Evolutionary conservation across 1,140 invertebrate species (phyloP).

Genomic region (Mercenaria mercenaria): DNA sequence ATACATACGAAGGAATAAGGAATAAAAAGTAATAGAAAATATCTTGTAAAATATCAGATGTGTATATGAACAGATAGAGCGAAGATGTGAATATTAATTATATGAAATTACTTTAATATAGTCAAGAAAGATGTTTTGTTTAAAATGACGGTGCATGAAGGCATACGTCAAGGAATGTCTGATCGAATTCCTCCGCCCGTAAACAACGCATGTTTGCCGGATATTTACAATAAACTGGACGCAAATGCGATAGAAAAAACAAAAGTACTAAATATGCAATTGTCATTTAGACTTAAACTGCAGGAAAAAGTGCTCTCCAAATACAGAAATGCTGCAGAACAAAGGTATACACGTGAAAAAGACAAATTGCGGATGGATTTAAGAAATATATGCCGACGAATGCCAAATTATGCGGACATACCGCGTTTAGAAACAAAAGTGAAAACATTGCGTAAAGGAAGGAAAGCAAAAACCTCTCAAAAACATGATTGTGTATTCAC

Average conservation of each 20-base stretch:
- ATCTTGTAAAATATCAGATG: too few relatives aligned
- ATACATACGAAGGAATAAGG: too few relatives aligned
- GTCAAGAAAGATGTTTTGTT: not conserved
- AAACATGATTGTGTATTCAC: slow-evolving; percentile 61
- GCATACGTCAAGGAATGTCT: not conserved
- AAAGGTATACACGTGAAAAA: slow-evolving; percentile 67
- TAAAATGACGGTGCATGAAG: too few relatives aligned
- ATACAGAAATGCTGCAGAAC: slow-evolving; percentile 70
- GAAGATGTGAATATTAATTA: too few relatives aligned
- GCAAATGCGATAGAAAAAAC: slow-evolving; percentile 78
- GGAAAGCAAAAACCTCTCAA: slow-evolving; percentile 30
- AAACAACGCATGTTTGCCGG: slow-evolving; percentile 80
- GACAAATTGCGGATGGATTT: slow-evolving; percentile 70
- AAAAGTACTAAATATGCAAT: slow-evolving; percentile 75
- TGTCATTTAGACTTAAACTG: slow-evolving; percentile 69
- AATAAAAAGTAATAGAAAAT: too few relatives aligned
- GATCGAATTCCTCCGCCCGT: slow-evolving; percentile 71
- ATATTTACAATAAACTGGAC: slow-evolving; percentile 80
- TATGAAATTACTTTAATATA: not conserved
- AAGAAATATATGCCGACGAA: slow-evolving; percentile 66
- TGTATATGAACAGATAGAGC: too few relatives aligned
- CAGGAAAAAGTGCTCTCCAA: slow-evolving; percentile 76
- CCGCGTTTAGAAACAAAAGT: slow-evolving; percentile 65
- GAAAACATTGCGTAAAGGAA: slow-evolving; percentile 49
- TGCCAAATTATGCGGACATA: slow-evolving; percentile 74